A percentile compares a stretch with the other conserved stretches of the same genome.
Evolutionary conservation across 1,140 invertebrate species (phyloP).

Genomic region (Nilaparvata lugens): DNA sequence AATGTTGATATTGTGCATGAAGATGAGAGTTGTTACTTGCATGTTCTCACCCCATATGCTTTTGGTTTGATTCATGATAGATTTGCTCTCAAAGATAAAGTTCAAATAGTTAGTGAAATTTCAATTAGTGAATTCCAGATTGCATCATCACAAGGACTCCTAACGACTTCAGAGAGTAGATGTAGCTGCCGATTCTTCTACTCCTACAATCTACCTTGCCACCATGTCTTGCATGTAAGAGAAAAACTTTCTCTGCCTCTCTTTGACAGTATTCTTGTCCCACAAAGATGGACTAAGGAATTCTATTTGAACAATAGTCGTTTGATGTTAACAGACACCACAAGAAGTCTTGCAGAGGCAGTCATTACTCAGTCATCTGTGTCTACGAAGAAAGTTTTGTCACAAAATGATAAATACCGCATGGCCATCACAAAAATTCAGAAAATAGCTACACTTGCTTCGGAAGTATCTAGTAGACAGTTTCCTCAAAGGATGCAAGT

Average conservation of each 20-base stretch:
- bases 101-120: background rate
- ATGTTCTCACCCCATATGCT: background rate
- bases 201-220: background rate
- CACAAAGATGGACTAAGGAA: background rate
- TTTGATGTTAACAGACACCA: background rate
- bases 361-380: background rate
- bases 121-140: background rate
- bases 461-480: background rate
- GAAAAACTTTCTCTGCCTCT: background rate
- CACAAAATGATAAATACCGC: constrained; percentile 3
- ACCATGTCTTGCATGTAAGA: background rate
- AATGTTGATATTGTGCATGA: background rate
- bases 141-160: background rate
- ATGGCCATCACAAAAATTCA: background rate
- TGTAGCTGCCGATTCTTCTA: background rate
- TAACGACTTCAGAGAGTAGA: background rate
- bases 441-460: background rate
- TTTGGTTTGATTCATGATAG: background rate
- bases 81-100: background rate
- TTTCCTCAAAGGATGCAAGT: constrained; percentile 1
- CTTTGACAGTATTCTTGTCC: background rate
- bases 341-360: background rate
- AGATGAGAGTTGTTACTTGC: background rate
- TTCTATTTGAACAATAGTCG: background rate
- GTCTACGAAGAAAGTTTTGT: background rate